Percentiles rank a stretch among this genome's conserved stretches.
phyloP scores from a whole-genome alignment of 2,888 invertebrate species.

The Amphipoea lucens region DNA sequence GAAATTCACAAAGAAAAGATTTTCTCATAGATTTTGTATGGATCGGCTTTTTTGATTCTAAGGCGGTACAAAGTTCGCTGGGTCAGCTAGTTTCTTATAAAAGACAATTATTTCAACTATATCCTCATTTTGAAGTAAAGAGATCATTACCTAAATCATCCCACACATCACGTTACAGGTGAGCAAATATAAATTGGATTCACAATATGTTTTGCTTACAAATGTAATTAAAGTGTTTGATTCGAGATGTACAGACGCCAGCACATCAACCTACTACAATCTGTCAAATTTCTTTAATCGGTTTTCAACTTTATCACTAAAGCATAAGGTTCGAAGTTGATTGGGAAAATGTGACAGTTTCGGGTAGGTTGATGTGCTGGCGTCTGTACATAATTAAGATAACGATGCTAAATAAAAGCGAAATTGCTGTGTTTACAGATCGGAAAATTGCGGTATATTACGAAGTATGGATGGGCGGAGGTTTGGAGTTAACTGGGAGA shows the following conservation, averaged over 20 bases:
- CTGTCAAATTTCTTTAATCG: too few relatives aligned
- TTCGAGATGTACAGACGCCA: neutral
- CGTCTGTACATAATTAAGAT: conserved; percentile 60
- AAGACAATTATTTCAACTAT: too few relatives aligned
- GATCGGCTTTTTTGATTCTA: too few relatives aligned
- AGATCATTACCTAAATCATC: neutral
- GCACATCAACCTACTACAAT: too few relatives aligned
- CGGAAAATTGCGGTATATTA: conserved; percentile 72
- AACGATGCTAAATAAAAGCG: conserved; percentile 61
- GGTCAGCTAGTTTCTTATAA: neutral
- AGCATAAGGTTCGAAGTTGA: too few relatives aligned
- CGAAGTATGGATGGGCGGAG: neutral
- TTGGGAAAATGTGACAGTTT: too few relatives aligned
- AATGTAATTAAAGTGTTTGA: conserved; percentile 56
- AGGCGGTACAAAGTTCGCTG: too few relatives aligned
- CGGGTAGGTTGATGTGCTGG: too few relatives aligned
- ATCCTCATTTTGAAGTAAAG: conserved; percentile 6
- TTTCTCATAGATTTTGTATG: too few relatives aligned
- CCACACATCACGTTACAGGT: neutral
- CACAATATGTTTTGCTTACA: conserved; percentile 28
- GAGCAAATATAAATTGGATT: conserved; percentile 43
- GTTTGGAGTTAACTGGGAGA: neutral
- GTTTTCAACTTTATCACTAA: too few relatives aligned
- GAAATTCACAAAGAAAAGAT: too few relatives aligned
- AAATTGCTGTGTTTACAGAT: conserved; percentile 65